Evolutionary conservation across 2,797 vertebrate genomes (phyloP), one percentile per base, ranked within the genome.

Genomic region (Sorex maritimensis): DNA sequence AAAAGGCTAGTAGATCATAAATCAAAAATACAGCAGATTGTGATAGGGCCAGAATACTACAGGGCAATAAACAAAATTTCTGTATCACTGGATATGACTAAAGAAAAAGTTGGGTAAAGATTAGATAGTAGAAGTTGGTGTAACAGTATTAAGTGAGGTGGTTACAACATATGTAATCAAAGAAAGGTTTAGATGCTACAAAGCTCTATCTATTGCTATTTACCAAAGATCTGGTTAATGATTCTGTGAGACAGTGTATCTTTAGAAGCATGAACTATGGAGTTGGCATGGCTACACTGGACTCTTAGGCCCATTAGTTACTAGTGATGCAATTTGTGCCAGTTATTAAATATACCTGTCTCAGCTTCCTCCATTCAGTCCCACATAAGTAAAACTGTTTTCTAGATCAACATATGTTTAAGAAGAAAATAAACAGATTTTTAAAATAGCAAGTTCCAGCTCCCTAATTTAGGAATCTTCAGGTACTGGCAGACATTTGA

Each of bases 271-370:
- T 1, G 38, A 30, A 55, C n/a, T 73, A 30, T 9, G 23, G 9
- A 23, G 26, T 6, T 67, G 24, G 30, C 67, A 49, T 26, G n/a
- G 28, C 5, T 44, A 34, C 44, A 26, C 30, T 41, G 21, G 80
- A 88, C 10, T 30, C 67, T 46, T 11, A 52, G 74, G 15, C 74
- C 75, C 63, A 34, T 30, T 58, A 89, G 87, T 71, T 78, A 75
- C 46, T 73, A 49, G 49, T 52, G 67, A 34, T 5, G 15, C 8
- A 34, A 72, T 46, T 6, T 41, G n/a, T 2, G 30, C 41, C 63
- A 86, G 72, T 68, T 69, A 81, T 41, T 81, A 93, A 81, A 55
- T 23, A 15, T 82, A 38, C n/a, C 65, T 55, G 34, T 83, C 75
- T 84, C 26, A n/a, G 34, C 38, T 67, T 89, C 28, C 67, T 80